Percentiles rank a stretch among this genome's conserved stretches.
These are phyloP conservation scores for Drosophila orena DNA, from an alignment of 1,140 invertebrate species.

Conservation along the genomic window DNA sequence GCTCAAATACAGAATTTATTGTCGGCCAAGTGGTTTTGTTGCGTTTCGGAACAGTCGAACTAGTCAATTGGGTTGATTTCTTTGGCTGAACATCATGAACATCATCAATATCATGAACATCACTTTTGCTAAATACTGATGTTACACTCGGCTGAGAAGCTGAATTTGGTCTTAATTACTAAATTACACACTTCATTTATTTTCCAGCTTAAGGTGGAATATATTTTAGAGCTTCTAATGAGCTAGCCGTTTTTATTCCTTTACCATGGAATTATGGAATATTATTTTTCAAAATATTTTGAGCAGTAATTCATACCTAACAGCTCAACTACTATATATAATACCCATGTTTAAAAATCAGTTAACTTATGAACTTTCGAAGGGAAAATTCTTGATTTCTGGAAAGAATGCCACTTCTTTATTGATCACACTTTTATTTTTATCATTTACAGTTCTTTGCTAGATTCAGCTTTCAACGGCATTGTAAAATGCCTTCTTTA, in stretches of 20 bases:
- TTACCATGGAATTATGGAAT: too few species aligned
- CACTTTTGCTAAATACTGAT: conserved; percentile 4
- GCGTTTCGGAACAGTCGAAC: conserved; percentile 43
- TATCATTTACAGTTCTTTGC: conserved; percentile 8
- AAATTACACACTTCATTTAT: too few species aligned
- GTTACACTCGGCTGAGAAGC: neutral
- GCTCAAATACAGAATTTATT: conserved; percentile 48
- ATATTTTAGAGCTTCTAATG: too few species aligned
- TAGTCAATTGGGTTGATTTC: conserved; percentile 60
- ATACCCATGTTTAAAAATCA: too few species aligned
- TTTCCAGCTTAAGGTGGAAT: too few species aligned
- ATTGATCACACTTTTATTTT: neutral
- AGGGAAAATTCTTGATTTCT: conserved; percentile 6
- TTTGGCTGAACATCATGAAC: too few species aligned
- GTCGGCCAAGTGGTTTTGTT: conserved; percentile 30
- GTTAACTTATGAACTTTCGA: neutral
- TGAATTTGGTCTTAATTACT: too few species aligned
- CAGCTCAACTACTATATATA: too few species aligned
- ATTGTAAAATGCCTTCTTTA: conserved; percentile 33
- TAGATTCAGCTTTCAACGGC: neutral
- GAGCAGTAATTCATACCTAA: too few species aligned
- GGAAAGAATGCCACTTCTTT: neutral
- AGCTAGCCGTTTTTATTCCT: too few species aligned
- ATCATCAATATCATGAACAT: too few species aligned
- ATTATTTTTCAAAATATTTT: too few species aligned